Evolutionary conservation across 2,797 vertebrate genomes (phyloP).

Genomic region (Semaprochilodus insignis): DNA sequence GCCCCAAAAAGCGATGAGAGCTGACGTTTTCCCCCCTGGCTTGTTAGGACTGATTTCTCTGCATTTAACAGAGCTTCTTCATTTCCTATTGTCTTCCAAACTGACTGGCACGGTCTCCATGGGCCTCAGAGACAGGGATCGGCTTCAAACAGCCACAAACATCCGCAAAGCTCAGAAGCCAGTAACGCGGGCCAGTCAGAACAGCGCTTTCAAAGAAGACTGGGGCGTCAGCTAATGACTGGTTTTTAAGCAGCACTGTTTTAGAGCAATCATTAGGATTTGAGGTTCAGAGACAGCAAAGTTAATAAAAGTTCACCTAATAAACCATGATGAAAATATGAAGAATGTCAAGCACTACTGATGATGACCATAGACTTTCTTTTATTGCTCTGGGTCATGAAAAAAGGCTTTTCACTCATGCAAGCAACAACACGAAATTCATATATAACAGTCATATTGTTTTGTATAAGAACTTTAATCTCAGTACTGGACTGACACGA

Average conservation of each 20-base stretch:
- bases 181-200: background rate
- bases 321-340: too few relatives aligned
- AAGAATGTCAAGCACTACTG: too few relatives aligned
- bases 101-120: constrained; percentile 67
- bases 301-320: background rate
- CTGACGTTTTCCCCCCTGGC: constrained; percentile 71
- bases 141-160: constrained; percentile 11
- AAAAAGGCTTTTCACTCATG: too few relatives aligned
- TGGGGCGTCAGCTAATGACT: background rate
- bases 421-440: background rate
- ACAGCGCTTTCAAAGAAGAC: background rate
- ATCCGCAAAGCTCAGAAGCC: background rate
- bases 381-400: too few relatives aligned
- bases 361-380: too few relatives aligned
- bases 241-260: background rate
- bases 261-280: background rate
- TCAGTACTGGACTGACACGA: background rate
- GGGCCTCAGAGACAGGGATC: constrained; percentile 6
- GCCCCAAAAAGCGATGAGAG: constrained; percentile 75
- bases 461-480: background rate
- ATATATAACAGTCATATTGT: background rate
- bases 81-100: constrained; percentile 78
- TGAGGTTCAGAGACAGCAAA: background rate
- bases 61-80: constrained; percentile 76
- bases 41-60: constrained; percentile 76